phyloP scores from a whole-genome alignment of 92 coral and sea anemone species.

The Parazoanthus swiftii region DNA sequence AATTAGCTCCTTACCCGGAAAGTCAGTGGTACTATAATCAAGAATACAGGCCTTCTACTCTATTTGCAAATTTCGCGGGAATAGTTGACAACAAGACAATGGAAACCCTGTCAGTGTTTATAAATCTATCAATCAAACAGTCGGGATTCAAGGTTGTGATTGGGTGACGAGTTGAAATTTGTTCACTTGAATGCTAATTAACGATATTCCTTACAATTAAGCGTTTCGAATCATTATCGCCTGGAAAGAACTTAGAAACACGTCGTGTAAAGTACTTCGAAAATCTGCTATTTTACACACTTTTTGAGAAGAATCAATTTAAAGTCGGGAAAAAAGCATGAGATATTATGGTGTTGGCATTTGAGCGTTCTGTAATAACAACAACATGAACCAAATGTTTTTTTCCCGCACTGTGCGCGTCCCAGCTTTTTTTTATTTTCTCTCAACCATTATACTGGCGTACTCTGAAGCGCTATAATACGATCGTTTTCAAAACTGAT shows the following conservation, averaged over 20 bases:
- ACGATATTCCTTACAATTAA: constrained; percentile 87
- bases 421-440: constrained; percentile 22
- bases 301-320: constrained; percentile 25
- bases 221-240: constrained; percentile 54
- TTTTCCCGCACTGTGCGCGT: background rate
- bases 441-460: constrained; percentile 40
- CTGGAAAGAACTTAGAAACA: constrained; percentile 65
- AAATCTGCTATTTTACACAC: constrained; percentile 33
- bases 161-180: constrained; percentile 77
- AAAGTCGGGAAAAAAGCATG: background rate
- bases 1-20: background rate
- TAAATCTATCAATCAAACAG: constrained; percentile 82
- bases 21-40: background rate
- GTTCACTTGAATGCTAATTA: constrained; percentile 95
- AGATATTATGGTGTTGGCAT: background rate
- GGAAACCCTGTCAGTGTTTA: constrained; percentile 67
- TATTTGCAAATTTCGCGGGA: constrained; percentile 83
- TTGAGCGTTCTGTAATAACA: background rate
- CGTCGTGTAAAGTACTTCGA: constrained; percentile 54
- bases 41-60: background rate
- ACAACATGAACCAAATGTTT: background rate
- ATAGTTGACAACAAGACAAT: constrained; percentile 69
- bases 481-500: constrained; percentile 78
- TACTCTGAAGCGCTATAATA: constrained; percentile 56
- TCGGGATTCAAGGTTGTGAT: constrained; percentile 56